Evolutionary conservation across 2,797 vertebrate species (phyloP).

Genomic region (Rhinoraja longicauda): DNA sequence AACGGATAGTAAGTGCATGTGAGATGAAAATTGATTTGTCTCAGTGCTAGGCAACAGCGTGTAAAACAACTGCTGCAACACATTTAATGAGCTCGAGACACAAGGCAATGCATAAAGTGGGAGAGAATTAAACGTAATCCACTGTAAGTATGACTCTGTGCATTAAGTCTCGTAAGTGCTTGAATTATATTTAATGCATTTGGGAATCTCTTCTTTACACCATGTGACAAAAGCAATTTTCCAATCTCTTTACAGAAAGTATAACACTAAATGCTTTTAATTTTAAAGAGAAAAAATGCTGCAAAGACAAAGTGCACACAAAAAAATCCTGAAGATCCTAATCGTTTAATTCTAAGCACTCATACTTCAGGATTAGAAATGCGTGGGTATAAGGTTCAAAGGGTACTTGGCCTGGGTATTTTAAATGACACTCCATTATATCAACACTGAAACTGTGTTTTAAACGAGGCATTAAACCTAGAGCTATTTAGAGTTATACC

Average conservation of each 20-base stretch:
- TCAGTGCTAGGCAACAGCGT: background rate
- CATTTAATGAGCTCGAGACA: slow-evolving; percentile 6
- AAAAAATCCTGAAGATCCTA: background rate
- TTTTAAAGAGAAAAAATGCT: slow-evolving; percentile 11
- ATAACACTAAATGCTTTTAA: slow-evolving; percentile 2
- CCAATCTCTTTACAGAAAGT: background rate
- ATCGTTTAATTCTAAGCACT: background rate
- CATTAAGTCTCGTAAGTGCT: slow-evolving; percentile 27
- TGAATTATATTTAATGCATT: slow-evolving; percentile 25
- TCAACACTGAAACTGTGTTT: background rate
- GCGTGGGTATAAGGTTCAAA: background rate
- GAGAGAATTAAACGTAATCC: slow-evolving; percentile 17
- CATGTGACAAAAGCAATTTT: slow-evolving; percentile 29
- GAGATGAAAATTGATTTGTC: background rate
- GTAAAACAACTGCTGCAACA: background rate
- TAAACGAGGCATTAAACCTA: background rate
- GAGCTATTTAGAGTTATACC: background rate
- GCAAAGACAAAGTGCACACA: background rate
- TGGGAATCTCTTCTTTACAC: background rate
- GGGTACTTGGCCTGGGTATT: background rate
- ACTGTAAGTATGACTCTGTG: background rate
- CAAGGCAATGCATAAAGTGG: slow-evolving; percentile 18
- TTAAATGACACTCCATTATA: background rate
- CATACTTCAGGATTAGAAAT: background rate
- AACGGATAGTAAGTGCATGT: background rate